Base-by-base conservation (phyloP, 1,140 invertebrate species). In the Tetramorium simillimum region DNA sequence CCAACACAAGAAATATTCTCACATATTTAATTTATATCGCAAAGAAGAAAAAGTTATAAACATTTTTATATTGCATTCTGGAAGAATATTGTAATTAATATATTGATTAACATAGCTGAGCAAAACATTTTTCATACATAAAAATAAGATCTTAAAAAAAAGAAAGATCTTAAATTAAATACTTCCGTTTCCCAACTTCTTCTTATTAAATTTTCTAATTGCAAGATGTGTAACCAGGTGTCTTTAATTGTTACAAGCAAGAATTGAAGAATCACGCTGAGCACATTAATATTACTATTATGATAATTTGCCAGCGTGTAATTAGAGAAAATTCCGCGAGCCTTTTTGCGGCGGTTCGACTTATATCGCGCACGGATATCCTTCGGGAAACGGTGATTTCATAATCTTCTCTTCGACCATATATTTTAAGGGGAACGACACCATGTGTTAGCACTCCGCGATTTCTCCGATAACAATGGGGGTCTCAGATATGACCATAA, bases 341-440 rank as follows among this genome's bases (percentile, higher is more conserved):
- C 3, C 16, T 70, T 56, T 70, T 46, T 56, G 46, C 21, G 14
- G 6, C 1, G 28, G 10, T 33, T n/a, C 28, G 43, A 0, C 37
- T 82, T 28, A 82, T 72, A 82, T 72, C 65, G 65, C 18, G 21
- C 33, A 43, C 16, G 62, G 37, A 82, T 82, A 82, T 82, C 33
- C 76, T 33, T 3, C 33, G 62, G 62, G 46, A 40, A 69, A 33
- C 28, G 9, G 37, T 70, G 78, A 82, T 82, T 58, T 72, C 24
- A 58, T 72, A 72, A 82, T 82, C 78, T 21, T 72, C 33, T n/a
- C 62, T 69, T 81, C 78, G 5, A 43, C 16, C 65, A 18, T 82
- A 72, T 9, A 43, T 46, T 43, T 43, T 82, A 43, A 82, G 10
- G 51, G 37, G 51, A 82, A 72, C 65, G 65, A 43, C 2, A 18